phyloP scores from a whole-genome alignment of 2,888 invertebrate species.

The Mamestra brassicae region DNA sequence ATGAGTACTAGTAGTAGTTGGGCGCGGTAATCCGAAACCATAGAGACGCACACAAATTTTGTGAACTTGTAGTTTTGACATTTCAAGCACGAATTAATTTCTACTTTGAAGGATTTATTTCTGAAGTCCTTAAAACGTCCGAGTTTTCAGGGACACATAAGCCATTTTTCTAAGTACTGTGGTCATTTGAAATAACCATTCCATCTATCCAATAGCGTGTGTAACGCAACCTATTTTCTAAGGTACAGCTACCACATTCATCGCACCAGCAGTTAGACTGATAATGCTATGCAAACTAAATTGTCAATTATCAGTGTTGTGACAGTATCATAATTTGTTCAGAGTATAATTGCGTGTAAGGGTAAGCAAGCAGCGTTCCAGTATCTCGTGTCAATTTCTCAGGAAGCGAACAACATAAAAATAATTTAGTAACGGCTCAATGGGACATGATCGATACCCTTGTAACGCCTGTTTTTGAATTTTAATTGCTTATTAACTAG shows the following conservation, averaged over 20 bases:
- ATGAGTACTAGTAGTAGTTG: not conserved
- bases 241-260: slow-evolving; percentile 16
- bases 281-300: slow-evolving; percentile 59
- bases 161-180: not conserved
- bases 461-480: slow-evolving; percentile 62
- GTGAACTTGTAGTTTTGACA: not conserved
- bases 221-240: slow-evolving; percentile 14
- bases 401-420: slow-evolving; percentile 60
- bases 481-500: slow-evolving; percentile 64
- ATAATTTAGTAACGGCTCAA: slow-evolving; percentile 56
- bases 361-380: slow-evolving; percentile 30
- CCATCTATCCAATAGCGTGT: not conserved
- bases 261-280: slow-evolving; percentile 6
- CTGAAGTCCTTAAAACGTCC: not conserved
- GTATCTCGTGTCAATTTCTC: slow-evolving; percentile 53
- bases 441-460: slow-evolving; percentile 57
- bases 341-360: slow-evolving; percentile 49
- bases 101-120: not conserved
- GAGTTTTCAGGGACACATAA: not conserved
- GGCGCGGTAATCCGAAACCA: not conserved
- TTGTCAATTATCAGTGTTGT: slow-evolving; percentile 60
- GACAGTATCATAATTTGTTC: slow-evolving; percentile 56
- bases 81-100: not conserved
- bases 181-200: slow-evolving; percentile 12
- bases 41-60: not conserved